A percentile compares a stretch with the other conserved stretches of the same genome.
Evolutionary conservation across 1,140 invertebrate genomes (phyloP).

Genomic region (Heterodera carotae): DNA sequence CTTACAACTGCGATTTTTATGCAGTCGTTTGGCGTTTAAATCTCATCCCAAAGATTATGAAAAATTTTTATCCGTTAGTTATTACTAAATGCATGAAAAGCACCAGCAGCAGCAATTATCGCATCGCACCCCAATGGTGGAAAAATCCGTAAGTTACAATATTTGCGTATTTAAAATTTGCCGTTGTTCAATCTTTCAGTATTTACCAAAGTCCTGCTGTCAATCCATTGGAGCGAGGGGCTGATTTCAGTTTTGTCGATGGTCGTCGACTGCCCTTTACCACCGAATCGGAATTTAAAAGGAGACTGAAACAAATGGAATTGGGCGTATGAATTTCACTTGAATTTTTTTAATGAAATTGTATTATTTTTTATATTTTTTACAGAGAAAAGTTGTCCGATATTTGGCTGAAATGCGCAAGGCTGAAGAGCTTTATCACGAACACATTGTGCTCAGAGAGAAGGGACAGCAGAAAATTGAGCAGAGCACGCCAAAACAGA

Average conservation of each 20-base stretch:
- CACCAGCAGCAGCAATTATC: not conserved
- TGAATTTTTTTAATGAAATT: too few species aligned
- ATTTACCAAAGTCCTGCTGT: slow-evolving; percentile 52
- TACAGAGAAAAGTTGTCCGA: slow-evolving; percentile 54
- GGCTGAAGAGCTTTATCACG: slow-evolving; percentile 41
- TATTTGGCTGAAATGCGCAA: slow-evolving; percentile 48
- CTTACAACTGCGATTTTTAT: too few species aligned
- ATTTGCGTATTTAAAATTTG: not conserved
- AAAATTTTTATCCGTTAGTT: not conserved
- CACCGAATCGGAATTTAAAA: slow-evolving; percentile 37
- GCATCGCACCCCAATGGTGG: slow-evolving; percentile 48
- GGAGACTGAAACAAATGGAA: slow-evolving; percentile 47
- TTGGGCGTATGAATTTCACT: slow-evolving; percentile 42
- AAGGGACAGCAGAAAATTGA: slow-evolving; percentile 16
- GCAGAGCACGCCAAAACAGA: slow-evolving; percentile 21
- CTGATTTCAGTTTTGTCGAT: slow-evolving; percentile 56
- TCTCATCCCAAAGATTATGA: not conserved
- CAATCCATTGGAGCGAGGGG: slow-evolving; percentile 48
- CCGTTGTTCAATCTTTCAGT: slow-evolving; percentile 38
- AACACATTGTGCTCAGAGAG: slow-evolving; percentile 25
- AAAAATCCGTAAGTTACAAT: slow-evolving; percentile 52
- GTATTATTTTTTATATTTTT: slow-evolving; percentile 2
- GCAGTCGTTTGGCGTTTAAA: too few species aligned
- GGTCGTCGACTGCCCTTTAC: slow-evolving; percentile 42
- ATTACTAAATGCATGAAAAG: not conserved